A percentile compares a stretch with the other conserved stretches of the same genome.
These are phyloP conservation scores for Cyrtorhinus lividipennis DNA, from an alignment of 1,140 invertebrate species.

Conservation along the genomic window DNA sequence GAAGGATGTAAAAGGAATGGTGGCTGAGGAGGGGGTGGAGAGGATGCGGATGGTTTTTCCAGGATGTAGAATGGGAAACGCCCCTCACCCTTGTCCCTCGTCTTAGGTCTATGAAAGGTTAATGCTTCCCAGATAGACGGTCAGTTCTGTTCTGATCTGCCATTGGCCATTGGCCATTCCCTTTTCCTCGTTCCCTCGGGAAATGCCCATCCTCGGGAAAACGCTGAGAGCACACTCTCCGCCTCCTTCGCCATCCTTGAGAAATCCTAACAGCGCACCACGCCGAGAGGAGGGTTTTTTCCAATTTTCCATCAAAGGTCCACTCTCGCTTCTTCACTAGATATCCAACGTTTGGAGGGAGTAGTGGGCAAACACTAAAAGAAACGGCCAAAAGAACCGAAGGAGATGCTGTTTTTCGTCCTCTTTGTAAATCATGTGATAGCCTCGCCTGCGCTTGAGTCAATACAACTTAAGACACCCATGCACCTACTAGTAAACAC, in stretches of 20 bases:
- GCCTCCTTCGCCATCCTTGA: too few species aligned
- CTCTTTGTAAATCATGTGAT: slow-evolving; percentile 16
- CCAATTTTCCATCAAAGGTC: slow-evolving; percentile 17
- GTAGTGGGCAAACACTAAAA: slow-evolving; percentile 10
- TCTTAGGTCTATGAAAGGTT: slow-evolving; percentile 13
- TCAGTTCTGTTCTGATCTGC: background rate
- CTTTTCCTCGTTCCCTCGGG: slow-evolving; percentile 13
- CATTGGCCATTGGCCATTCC: slow-evolving; percentile 14
- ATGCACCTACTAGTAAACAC: slow-evolving; percentile 15
- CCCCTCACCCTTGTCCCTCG: background rate
- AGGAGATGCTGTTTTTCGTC: background rate
- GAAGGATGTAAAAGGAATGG: background rate
- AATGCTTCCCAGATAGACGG: slow-evolving; percentile 14
- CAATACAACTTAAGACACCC: slow-evolving; percentile 14
- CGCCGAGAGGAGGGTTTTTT: background rate
- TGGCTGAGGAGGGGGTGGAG: background rate
- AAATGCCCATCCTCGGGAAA: slow-evolving; percentile 7
- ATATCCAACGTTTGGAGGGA: background rate
- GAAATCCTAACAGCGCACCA: too few species aligned
- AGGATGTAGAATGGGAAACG: background rate
- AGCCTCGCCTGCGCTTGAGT: background rate
- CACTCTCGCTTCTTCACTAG: slow-evolving; percentile 3
- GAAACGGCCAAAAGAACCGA: background rate
- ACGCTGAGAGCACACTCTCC: background rate
- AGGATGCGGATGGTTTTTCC: background rate